Conservation (phyloP, 2,113 vertebrate genomes). For the Recurvirostra avosetta region DNA sequence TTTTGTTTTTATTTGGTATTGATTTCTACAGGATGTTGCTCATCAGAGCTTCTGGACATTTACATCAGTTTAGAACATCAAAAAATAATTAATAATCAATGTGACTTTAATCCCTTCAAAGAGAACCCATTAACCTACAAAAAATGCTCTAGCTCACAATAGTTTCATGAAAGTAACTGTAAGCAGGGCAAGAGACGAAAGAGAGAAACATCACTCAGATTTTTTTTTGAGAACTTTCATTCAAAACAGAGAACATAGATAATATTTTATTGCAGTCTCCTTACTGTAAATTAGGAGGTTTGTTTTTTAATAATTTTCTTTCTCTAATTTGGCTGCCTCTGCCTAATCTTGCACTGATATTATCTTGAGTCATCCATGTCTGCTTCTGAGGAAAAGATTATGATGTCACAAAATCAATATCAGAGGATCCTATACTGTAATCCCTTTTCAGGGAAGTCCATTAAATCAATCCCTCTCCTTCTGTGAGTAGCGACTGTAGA, state of each 20-base stretch:
- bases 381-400: constrained; percentile 27
- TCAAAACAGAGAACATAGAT: not conserved
- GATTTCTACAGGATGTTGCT: constrained; percentile 33
- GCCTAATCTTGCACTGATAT: not conserved
- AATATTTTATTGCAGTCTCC: not conserved
- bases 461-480: constrained; percentile 34
- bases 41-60: constrained; percentile 21
- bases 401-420: constrained; percentile 56
- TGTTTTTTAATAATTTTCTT: not conserved
- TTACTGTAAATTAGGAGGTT: not conserved
- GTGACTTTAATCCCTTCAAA: constrained; percentile 41
- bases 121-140: constrained; percentile 10
- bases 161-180: not conserved
- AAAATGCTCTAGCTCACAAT: not conserved
- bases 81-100: constrained; percentile 61
- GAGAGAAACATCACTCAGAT: not conserved
- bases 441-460: constrained; percentile 44
- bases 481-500: constrained; percentile 2
- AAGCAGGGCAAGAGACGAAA: constrained; percentile 13
- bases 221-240: not conserved
- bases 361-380: constrained; percentile 13
- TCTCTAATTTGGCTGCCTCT: not conserved
- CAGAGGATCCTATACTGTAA: constrained; percentile 16
- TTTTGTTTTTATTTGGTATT: not conserved
- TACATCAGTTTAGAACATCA: constrained; percentile 28